phyloP scores from a whole-genome alignment of 2,797 vertebrate species.

The Chelmon rostratus region DNA sequence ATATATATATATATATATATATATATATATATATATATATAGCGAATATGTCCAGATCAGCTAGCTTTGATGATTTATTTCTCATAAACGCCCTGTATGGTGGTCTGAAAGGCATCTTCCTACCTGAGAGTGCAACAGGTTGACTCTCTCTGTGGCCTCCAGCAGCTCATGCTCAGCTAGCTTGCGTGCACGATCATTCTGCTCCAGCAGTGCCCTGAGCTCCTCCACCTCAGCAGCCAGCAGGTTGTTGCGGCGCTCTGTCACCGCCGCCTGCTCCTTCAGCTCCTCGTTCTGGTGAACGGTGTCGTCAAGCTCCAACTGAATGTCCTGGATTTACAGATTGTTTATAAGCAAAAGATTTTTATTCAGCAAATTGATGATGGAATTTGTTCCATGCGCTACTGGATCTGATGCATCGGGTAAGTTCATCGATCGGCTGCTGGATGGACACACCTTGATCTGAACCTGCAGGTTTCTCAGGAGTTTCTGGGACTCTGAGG shows the following conservation, averaged over 20 bases:
- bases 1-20: too few relatives aligned
- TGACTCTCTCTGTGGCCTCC: constrained; percentile 91
- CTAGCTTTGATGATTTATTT: neutral
- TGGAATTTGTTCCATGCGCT: neutral
- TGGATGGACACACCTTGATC: constrained; percentile 87
- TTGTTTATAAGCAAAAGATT: neutral
- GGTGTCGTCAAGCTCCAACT: constrained; percentile 91
- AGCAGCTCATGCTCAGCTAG: constrained; percentile 93
- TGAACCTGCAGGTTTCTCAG: constrained; percentile 91
- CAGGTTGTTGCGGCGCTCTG: constrained; percentile 91
- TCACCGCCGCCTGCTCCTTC: constrained; percentile 90
- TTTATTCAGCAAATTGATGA: neutral
- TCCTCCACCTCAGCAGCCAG: constrained; percentile 92
- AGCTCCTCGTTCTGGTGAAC: constrained; percentile 89
- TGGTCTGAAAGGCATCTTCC: neutral
- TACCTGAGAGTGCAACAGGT: constrained; percentile 93
- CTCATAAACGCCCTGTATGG: neutral
- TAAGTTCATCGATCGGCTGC: neutral
- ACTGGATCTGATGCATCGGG: neutral
- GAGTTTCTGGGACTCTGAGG: constrained; percentile 90
- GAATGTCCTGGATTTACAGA: constrained; percentile 85
- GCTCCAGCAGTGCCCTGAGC: constrained; percentile 89
- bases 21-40: too few relatives aligned
- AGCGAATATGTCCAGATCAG: neutral
- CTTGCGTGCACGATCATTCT: constrained; percentile 91